Percentiles rank a stretch among this genome's conserved stretches.
Evolutionary conservation across 2,113 vertebrate genomes (phyloP).

Genomic region (Prunella himalayana): DNA sequence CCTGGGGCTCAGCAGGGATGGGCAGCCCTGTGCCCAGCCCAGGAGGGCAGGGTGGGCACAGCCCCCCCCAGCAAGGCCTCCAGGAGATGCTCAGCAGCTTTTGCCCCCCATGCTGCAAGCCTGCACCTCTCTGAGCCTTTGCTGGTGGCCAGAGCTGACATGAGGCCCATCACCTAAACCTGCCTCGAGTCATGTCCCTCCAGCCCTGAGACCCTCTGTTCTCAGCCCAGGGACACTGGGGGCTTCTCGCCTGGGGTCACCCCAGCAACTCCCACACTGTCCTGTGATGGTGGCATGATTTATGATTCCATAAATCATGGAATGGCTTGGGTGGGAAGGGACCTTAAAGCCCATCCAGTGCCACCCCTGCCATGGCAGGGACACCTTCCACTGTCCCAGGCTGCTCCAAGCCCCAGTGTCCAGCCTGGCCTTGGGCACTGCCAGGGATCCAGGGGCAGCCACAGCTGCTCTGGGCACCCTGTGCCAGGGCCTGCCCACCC

Average conservation of each 20-base stretch:
- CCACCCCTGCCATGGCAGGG: not conserved
- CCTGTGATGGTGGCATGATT: not conserved
- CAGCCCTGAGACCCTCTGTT: not conserved
- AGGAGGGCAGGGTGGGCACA: not conserved
- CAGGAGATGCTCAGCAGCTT: not conserved
- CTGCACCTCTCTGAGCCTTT: not conserved
- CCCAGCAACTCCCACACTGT: not conserved
- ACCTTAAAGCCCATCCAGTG: not conserved
- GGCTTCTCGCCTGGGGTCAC: not conserved
- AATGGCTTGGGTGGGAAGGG: not conserved
- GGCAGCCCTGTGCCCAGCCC: not conserved
- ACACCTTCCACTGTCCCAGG: not conserved
- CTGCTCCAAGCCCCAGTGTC: not conserved
- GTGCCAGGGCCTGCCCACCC: not conserved
- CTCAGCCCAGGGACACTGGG: not conserved
- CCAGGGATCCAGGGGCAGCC: not conserved
- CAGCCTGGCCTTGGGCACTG: rapidly evolving
- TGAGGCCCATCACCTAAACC: not conserved
- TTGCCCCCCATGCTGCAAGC: not conserved
- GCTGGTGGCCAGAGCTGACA: not conserved
- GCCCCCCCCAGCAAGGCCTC: not conserved
- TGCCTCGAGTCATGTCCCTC: not conserved
- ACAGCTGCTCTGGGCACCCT: not conserved
- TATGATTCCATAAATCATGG: not conserved
- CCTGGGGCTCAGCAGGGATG: not conserved